Conservation (phyloP, 1,140 invertebrate genomes). For the Bombus polaris region DNA sequence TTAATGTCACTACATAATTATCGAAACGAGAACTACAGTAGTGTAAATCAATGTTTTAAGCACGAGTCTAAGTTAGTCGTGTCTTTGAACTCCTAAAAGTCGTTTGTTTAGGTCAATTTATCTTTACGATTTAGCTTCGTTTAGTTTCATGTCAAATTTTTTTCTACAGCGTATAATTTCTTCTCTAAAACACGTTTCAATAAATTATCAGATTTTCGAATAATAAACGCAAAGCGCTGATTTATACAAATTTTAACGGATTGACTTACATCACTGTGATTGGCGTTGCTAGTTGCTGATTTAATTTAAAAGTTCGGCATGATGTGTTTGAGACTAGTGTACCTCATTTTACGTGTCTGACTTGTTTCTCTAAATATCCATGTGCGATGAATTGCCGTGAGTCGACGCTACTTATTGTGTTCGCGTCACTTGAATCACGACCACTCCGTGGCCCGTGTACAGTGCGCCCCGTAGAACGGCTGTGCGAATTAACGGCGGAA, state of each 20-base stretch:
- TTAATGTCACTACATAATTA: no score
- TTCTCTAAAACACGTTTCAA: no score
- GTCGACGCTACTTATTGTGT: not conserved
- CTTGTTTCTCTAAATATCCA: not conserved
- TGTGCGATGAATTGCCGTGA: not conserved
- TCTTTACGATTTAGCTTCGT: no score
- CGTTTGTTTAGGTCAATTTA: no score
- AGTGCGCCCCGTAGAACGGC: not conserved
- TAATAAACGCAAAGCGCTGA: not conserved
- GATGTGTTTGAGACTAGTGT: not conserved
- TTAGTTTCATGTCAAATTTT: no score
- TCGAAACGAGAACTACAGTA: no score
- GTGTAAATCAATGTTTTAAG: no score
- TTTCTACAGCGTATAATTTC: no score
- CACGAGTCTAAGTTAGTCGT: no score
- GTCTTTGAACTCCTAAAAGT: no score
- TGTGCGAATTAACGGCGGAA: constrained; percentile 13
- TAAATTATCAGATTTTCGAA: not conserved
- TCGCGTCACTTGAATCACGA: not conserved
- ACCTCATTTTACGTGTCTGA: not conserved
- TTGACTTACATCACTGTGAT: not conserved
- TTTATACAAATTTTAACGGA: no score
- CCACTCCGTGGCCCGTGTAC: no score
- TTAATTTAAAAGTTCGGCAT: not conserved
- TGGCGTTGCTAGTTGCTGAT: not conserved